Evolutionary conservation across 2,888 invertebrate species (phyloP).

Genomic region (Pseudolycoriella hygida): DNA sequence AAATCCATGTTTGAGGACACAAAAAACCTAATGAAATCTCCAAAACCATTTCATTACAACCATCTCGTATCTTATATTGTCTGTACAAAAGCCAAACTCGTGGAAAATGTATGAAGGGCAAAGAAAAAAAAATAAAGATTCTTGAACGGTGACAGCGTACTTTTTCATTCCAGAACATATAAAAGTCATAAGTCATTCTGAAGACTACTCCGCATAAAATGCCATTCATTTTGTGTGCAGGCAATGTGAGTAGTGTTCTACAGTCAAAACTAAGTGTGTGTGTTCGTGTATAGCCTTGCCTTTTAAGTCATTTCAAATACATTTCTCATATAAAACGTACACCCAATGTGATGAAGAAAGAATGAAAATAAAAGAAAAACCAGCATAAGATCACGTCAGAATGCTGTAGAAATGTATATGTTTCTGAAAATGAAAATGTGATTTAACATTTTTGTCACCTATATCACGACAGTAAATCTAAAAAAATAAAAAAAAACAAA

Average conservation of each 20-base stretch:
- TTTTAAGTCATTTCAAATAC: no score
- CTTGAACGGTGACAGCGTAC: neutral
- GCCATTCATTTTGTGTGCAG: neutral
- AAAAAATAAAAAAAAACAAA: neutral
- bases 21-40: neutral
- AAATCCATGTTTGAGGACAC: no score
- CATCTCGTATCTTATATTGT: neutral
- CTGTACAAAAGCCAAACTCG: neutral
- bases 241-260: neutral
- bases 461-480: neutral
- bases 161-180: neutral
- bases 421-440: neutral
- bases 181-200: constrained; percentile 1
- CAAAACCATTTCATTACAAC: neutral
- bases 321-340: no score
- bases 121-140: neutral
- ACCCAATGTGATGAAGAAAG: no score
- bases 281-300: neutral
- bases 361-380: neutral
- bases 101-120: neutral
- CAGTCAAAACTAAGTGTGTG: neutral
- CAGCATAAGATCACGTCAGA: constrained; percentile 1
- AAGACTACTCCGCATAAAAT: constrained; percentile 1
- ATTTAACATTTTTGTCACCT: constrained; percentile 1
- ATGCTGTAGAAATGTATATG: neutral